A percentile compares a stretch with the other conserved stretches of the same genome.
phyloP scores from a whole-genome alignment of 2,113 vertebrate genomes.

The Cariama cristata region DNA sequence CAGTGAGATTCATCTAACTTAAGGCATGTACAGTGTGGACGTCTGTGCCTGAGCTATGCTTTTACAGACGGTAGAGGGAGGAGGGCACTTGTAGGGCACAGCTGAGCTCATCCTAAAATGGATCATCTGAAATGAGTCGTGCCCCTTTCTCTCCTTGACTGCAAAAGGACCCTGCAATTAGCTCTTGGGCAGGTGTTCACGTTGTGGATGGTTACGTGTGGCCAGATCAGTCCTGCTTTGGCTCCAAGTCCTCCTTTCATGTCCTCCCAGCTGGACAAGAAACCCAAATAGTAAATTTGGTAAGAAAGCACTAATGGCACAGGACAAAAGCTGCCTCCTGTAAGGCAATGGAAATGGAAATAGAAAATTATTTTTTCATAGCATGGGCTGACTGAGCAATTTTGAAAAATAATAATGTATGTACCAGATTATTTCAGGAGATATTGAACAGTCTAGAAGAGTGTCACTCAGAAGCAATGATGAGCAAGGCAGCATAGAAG shows the following conservation, averaged over 20 bases:
- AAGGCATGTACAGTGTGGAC: fast-evolving
- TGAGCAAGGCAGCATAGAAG: not conserved
- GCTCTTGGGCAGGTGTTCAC: not conserved
- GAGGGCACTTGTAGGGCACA: not conserved
- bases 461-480: not conserved
- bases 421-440: not conserved
- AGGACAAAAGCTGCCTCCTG: not conserved
- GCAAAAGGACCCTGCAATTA: not conserved
- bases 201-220: not conserved
- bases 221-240: not conserved
- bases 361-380: not conserved
- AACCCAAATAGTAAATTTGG: not conserved
- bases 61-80: not conserved
- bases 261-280: not conserved
- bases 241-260: not conserved
- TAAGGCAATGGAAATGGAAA: not conserved
- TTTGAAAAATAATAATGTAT: not conserved
- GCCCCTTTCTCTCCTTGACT: not conserved
- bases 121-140: not conserved
- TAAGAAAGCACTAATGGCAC: not conserved
- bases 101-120: not conserved
- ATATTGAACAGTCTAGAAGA: constrained; percentile 12
- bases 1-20: not conserved
- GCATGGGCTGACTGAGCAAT: not conserved
- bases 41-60: not conserved